A percentile compares a stretch with the other conserved stretches of the same genome.
phyloP scores from a whole-genome alignment of 2,797 vertebrate genomes.

The Australoheros facetus region DNA sequence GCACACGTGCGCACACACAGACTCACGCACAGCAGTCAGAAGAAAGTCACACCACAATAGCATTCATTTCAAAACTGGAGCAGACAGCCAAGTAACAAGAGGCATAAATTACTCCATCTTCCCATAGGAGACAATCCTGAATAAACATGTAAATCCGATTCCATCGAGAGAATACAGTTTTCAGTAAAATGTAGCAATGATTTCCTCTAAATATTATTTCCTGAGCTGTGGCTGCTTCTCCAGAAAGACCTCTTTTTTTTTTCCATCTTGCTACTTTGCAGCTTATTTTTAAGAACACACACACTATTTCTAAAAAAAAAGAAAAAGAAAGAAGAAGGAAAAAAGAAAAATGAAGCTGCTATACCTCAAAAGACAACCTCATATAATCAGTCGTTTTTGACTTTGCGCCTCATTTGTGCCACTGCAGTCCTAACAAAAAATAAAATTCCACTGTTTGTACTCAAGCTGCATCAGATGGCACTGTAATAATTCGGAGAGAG shows the following conservation, averaged over 20 bases:
- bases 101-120: constrained; percentile 66
- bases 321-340: background rate
- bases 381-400: constrained; percentile 41
- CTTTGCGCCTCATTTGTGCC: constrained; percentile 17
- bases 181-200: constrained; percentile 24
- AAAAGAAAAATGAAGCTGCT: constrained; percentile 7
- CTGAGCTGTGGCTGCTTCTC: background rate
- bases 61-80: constrained; percentile 60
- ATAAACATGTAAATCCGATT: constrained; percentile 61
- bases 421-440: constrained; percentile 24
- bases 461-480: constrained; percentile 54
- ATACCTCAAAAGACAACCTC: constrained; percentile 34
- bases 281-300: constrained; percentile 3
- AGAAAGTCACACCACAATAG: constrained; percentile 56
- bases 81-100: constrained; percentile 65
- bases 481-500: constrained; percentile 37
- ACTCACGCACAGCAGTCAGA: constrained; percentile 23
- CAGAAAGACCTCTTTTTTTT: constrained; percentile 16
- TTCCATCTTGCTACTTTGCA: constrained; percentile 19
- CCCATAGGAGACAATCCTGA: constrained; percentile 49
- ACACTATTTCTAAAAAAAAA: background rate
- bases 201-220: constrained; percentile 34
- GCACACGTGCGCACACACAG: constrained; percentile 13
- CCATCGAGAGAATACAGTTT: constrained; percentile 37
- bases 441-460: constrained; percentile 29